Evolutionary conservation across 2,888 invertebrate genomes (phyloP).

Genomic region (Drosophila fulvimacula): DNA sequence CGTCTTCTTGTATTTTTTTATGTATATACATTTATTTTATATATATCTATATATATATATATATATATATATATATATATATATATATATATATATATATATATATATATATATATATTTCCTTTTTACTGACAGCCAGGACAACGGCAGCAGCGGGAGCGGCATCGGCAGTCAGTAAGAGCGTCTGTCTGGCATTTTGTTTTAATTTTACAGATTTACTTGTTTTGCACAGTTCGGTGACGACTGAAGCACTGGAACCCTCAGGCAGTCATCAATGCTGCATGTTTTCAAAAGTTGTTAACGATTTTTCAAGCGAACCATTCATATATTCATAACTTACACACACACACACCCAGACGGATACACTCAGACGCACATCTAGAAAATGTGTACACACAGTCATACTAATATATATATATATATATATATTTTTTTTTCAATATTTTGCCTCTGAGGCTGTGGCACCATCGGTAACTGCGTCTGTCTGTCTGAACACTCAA

Average conservation of each 20-base stretch:
- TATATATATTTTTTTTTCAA: background rate
- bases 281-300: slow-evolving; percentile 56
- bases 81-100: background rate
- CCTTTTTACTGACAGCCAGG: slow-evolving; percentile 28
- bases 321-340: slow-evolving; percentile 53
- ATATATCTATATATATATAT: slow-evolving; percentile 22
- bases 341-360: slow-evolving; percentile 2
- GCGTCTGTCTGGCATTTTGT: slow-evolving; percentile 64
- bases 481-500: slow-evolving; percentile 4
- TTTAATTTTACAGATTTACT: slow-evolving; percentile 76
- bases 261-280: slow-evolving; percentile 53
- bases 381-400: background rate
- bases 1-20: slow-evolving; percentile 7
- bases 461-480: slow-evolving; percentile 7
- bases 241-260: slow-evolving; percentile 32
- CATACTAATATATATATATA: background rate
- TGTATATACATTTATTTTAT: background rate
- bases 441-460: slow-evolving; percentile 9
- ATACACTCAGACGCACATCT: background rate
- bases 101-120: slow-evolving; percentile 24
- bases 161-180: slow-evolving; percentile 3
- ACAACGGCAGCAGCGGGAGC: background rate
- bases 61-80: background rate
- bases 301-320: slow-evolving; percentile 45
- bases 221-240: slow-evolving; percentile 48